Evolutionary conservation across 2,797 vertebrate genomes (phyloP).

Genomic region (Bradypodion pumilum): DNA sequence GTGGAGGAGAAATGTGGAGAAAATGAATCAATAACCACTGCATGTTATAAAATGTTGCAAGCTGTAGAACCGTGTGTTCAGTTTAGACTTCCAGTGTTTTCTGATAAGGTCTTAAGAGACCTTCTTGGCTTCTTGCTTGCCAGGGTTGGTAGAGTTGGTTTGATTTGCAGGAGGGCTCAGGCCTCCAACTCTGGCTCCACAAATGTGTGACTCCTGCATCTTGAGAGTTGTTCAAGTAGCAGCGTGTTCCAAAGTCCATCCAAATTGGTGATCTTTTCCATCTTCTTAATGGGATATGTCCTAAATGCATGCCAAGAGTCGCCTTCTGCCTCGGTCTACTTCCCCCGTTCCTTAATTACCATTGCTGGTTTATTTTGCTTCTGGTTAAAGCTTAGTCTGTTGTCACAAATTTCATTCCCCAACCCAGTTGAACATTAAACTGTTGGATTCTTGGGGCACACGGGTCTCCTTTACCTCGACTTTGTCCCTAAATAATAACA

Average conservation of each 20-base stretch:
- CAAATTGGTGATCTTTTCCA: background rate
- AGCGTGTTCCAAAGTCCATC: background rate
- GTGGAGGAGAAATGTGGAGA: background rate
- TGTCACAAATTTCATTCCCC: background rate
- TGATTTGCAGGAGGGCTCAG: no score
- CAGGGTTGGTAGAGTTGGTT: background rate
- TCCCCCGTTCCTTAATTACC: background rate
- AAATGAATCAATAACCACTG: background rate
- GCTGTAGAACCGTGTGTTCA: background rate
- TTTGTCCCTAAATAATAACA: no score
- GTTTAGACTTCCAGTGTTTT: background rate
- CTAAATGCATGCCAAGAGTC: background rate
- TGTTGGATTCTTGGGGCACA: conserved; percentile 11
- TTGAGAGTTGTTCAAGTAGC: background rate
- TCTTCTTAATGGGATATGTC: no score
- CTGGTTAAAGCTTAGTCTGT: background rate
- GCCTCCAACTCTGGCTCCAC: no score
- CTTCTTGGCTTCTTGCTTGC: background rate
- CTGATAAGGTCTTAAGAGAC: background rate
- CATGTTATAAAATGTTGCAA: background rate
- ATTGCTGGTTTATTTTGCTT: no score
- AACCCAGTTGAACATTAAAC: fast-evolving
- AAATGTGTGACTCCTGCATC: background rate
- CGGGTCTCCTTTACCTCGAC: background rate
- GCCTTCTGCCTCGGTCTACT: background rate